Conservation (phyloP, 2,888 invertebrate genomes). For the Ischnura elegans region DNA sequence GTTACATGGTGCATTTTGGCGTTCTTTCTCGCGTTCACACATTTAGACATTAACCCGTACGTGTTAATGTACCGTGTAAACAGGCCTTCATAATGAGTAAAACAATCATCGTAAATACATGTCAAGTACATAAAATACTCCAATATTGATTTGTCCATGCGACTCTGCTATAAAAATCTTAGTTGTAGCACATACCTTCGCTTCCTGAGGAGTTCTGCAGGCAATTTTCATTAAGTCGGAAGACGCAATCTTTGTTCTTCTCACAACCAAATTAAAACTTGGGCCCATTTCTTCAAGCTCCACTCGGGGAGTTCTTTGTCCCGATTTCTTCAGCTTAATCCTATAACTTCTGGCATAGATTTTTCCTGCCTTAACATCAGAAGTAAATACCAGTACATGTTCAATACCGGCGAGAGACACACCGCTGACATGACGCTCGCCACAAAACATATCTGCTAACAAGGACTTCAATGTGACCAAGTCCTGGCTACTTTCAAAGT, state of each 20-base stretch:
- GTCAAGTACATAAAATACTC: too few species aligned
- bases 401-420: conserved; percentile 96
- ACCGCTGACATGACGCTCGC: conserved; percentile 86
- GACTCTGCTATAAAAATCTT: too few species aligned
- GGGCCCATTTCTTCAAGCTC: conserved; percentile 98
- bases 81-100: too few species aligned
- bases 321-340: conserved; percentile 93
- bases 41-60: too few species aligned
- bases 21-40: too few species aligned
- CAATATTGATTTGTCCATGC: too few species aligned
- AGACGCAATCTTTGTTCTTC: conserved; percentile 93
- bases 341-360: conserved; percentile 89
- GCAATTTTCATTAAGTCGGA: conserved; percentile 92
- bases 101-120: too few species aligned
- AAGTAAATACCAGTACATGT: conserved; percentile 93
- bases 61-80: too few species aligned
- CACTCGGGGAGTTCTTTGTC: conserved; percentile 91
- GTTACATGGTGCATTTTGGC: too few species aligned
- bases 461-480: conserved; percentile 92
- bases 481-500: conserved; percentile 88
- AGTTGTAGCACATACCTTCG: neutral
- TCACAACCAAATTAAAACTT: conserved; percentile 90
- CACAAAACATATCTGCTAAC: conserved; percentile 94
- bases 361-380: conserved; percentile 84
- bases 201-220: conserved; percentile 76